Evolutionary conservation across 2,113 vertebrate species (phyloP), one percentile per base, ranked within the genome.

Genomic region (Semicossyphus pulcher): DNA sequence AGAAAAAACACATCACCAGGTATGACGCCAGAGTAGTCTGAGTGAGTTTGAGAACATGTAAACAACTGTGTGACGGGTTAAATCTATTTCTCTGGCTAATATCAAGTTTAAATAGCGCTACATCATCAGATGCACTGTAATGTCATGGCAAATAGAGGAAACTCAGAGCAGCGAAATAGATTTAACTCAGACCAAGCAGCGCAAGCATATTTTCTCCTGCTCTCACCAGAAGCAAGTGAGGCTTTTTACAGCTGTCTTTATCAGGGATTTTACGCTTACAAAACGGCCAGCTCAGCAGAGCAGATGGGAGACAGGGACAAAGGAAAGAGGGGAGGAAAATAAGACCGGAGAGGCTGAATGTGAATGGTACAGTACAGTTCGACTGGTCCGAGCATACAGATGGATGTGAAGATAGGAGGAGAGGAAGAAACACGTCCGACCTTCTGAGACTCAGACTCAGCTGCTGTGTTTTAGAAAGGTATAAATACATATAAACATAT

Each of bases 261-360:
- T 81, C 81, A 32, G 58, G 70, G 76, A 81, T 84, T 90, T 90
- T 79, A 81, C 70, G 56, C 81, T 74, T 62, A 69, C 52, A 67
- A 81, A 88, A 86, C 54, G 48, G 82, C 83, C 60, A 81, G 73
- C 88, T 92, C 86, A 90, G 86, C 85, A 91, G 58, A 85, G 69
- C 61, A 79, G 65, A 90, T 63, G 39, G 61, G 41, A 81, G 53
- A 75, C 12, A 60, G 60, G 73, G 41, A 72, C 75, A 75, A 73
- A 56, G 59, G 49, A 47, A 51, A 69, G 21, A 32, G 15, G 48
- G 16, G 54, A 48, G 47, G 18, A 41, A 54, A 67, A 67, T 49
- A 82, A 66, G 26, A 59, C 20, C 23, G 47, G 16, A 39, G 67
- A 66, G n/a, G 69, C 61, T 75, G 76, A 52, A 26, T 39, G 61